Conservation (phyloP, 2,113 vertebrate genomes). For the Erythrocercus mccallii region DNA sequence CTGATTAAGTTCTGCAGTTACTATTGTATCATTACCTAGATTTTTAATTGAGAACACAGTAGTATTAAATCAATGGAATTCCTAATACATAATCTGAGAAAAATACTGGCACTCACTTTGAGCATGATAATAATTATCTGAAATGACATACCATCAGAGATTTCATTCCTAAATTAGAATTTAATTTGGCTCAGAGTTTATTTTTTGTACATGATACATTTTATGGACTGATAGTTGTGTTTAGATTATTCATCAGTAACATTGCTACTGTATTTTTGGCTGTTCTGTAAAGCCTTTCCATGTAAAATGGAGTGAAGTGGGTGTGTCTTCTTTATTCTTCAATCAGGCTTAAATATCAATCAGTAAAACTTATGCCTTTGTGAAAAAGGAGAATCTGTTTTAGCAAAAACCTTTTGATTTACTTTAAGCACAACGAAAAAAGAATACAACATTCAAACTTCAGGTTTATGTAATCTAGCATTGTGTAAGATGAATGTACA, state of each 20-base stretch:
- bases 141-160: neutral
- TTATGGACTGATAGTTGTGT: neutral
- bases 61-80: neutral
- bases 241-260: neutral
- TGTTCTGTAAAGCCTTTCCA: neutral
- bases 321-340: neutral
- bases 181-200: neutral
- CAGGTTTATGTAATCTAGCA: neutral
- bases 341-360: neutral
- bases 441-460: neutral
- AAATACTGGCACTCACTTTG: neutral
- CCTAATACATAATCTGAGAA: neutral
- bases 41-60: neutral
- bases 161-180: neutral
- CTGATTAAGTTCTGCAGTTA: neutral
- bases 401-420: neutral
- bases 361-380: neutral
- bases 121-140: neutral
- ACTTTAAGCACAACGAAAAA: neutral
- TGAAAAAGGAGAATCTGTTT: neutral
- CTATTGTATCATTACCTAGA: neutral
- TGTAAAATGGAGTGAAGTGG: neutral
- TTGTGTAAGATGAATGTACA: neutral
- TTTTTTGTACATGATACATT: neutral
- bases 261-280: neutral